Evolutionary conservation across 2,797 vertebrate genomes (phyloP).

Genomic region (Coluber constrictor): DNA sequence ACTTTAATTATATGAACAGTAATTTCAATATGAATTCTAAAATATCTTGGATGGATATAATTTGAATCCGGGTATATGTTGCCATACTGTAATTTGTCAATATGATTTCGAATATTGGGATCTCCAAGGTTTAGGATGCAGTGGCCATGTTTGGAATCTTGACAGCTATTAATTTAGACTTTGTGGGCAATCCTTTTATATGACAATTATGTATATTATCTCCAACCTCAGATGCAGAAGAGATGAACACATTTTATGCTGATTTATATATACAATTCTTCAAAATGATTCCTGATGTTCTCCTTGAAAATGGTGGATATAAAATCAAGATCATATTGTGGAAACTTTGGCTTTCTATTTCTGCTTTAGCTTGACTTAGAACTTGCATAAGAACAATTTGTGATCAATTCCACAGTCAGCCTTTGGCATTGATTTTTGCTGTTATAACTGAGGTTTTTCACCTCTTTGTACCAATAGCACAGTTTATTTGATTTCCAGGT

Average conservation of each 20-base stretch:
- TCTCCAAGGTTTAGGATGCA: not conserved
- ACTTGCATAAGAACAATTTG: not conserved
- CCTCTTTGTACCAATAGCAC: not conserved
- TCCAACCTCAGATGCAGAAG: not conserved
- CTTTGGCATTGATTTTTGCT: not conserved
- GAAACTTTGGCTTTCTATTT: not conserved
- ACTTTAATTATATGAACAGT: not conserved
- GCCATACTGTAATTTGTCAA: not conserved
- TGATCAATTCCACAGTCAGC: not conserved
- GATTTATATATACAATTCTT: not conserved
- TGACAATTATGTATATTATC: not conserved
- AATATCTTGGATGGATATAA: not conserved
- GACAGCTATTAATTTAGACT: not conserved
- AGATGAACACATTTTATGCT: not conserved
- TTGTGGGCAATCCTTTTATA: not conserved
- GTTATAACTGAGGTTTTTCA: not conserved
- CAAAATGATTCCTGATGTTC: not conserved
- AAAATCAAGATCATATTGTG: not conserved
- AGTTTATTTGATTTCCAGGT: not conserved
- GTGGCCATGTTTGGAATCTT: not conserved
- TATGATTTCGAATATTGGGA: not conserved
- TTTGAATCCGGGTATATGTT: not conserved
- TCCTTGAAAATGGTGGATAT: not conserved
- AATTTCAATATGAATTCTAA: not conserved
- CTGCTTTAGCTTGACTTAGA: not conserved